Base-by-base conservation (phyloP, 1,140 invertebrate genomes). In the Ooceraea biroi region DNA sequence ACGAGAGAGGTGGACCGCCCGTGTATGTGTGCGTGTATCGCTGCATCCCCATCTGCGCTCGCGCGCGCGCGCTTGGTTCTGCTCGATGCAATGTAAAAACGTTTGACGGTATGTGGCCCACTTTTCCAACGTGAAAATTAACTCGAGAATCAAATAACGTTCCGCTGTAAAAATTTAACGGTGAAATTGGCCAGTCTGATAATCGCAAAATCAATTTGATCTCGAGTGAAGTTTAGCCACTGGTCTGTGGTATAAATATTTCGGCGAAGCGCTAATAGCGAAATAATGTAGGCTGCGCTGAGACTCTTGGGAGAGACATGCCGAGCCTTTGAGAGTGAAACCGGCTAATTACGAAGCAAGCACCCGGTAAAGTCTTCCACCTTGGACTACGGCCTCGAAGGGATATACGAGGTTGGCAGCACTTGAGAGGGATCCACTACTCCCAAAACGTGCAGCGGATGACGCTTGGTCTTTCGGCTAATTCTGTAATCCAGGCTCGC, bases 401-500 rank as follows among this genome's bases (percentile, higher is more conserved):
- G 86, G 85, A 90, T 87, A 68, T 87, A 86, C 85, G 82, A 91
- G 84, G 77, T 65, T 71, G 85, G 76, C 58, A 86, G 84, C 66
- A 86, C 88, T 89, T 83, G 84, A 87, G 90, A 7, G 87, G 85
- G 85, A 85, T 87, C 83, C 60, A 74, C 41, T 85, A 82, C 83
- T 90, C 85, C 86, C 85, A 84, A 80, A 90, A 86, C 85, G 80
- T 87, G 76, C 82, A 83, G 19, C 74, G 71, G 84, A 86, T 84
- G 85, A 91, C 87, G 89, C 77, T 87, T 69, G 85, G 68, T 89
- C 80, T 90, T 88, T 89, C 85, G 85, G 77, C 89, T 92, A 93
- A 93, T 93, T 93, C 91, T 89, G 91, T 91, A 93, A 93, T 92
- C 90, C 84, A 85, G 86, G 78, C 92, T 89, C 90, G 86, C 90